A percentile compares a stretch with the other conserved stretches of the same genome.
Conservation (phyloP, 2,888 invertebrate species). For the Cheilosia pagana region DNA sequence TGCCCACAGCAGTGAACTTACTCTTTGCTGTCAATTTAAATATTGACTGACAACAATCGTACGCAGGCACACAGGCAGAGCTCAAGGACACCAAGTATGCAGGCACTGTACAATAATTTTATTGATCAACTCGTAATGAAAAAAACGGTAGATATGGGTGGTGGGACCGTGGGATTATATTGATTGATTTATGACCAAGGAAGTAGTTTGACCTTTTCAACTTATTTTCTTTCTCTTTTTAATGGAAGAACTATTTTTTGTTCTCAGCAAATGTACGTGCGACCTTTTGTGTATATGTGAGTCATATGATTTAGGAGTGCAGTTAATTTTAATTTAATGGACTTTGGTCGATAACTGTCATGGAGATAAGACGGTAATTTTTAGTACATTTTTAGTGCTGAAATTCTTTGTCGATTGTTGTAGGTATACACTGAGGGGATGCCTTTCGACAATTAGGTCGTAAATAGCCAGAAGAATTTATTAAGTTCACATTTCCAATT, state of each 20-base stretch:
- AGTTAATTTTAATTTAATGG: background rate
- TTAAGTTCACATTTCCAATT: too few species aligned
- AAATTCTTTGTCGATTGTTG: too few species aligned
- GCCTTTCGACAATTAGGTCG: too few species aligned
- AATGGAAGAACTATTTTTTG: background rate
- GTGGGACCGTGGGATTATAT: constrained; percentile 15
- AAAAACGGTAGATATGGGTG: background rate
- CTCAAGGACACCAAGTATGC: constrained; percentile 5
- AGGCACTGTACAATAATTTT: background rate
- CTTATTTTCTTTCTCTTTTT: background rate
- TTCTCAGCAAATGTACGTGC: background rate
- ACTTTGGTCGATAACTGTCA: too few species aligned
- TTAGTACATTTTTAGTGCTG: too few species aligned
- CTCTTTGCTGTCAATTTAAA: constrained; percentile 28
- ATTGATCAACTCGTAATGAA: constrained; percentile 19
- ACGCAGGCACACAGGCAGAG: background rate
- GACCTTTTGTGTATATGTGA: constrained; percentile 8
- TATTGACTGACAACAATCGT: constrained; percentile 12
- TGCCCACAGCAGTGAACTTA: constrained; percentile 40
- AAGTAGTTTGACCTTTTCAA: constrained; percentile 42
- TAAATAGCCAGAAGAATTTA: too few species aligned
- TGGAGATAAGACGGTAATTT: too few species aligned
- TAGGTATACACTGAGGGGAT: too few species aligned
- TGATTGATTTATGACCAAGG: constrained; percentile 31
- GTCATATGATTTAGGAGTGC: constrained; percentile 4